Evolutionary conservation across 2,113 vertebrate species (phyloP).

Genomic region (Xiphophorus couchianus): DNA sequence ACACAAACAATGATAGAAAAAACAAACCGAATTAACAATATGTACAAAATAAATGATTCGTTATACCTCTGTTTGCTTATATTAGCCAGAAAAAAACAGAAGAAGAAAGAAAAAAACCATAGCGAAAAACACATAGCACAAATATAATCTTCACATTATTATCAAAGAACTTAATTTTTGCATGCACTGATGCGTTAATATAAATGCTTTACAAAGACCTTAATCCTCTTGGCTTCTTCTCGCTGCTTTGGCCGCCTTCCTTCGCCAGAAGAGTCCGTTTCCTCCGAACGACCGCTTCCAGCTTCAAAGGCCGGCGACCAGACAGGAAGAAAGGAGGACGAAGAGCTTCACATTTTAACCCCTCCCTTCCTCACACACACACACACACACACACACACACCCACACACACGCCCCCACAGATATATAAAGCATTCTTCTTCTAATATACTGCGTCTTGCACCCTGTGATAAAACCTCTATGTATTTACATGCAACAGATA

Average conservation of each 20-base stretch:
- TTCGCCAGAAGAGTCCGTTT: conserved; percentile 48
- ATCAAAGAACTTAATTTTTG: conserved; percentile 81
- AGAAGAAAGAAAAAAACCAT: conserved; percentile 70
- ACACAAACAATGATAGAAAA: conserved; percentile 64
- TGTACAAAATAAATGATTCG: conserved; percentile 77
- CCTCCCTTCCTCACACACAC: background rate
- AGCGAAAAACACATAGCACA: conserved; percentile 81
- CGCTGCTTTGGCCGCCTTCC: conserved; percentile 41
- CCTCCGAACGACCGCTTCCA: conserved; percentile 47
- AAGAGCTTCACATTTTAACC: conserved; percentile 63
- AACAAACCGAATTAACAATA: conserved; percentile 70
- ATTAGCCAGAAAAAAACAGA: conserved; percentile 68
- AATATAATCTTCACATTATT: conserved; percentile 81
- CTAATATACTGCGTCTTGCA: conserved; percentile 45
- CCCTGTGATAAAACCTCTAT: conserved; percentile 57
- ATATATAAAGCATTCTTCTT: conserved; percentile 34
- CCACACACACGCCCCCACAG: background rate
- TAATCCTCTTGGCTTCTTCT: conserved; percentile 47
- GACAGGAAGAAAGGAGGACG: conserved; percentile 45
- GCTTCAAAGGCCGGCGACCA: conserved; percentile 29
- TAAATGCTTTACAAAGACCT: conserved; percentile 82
- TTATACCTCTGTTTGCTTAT: conserved; percentile 73
- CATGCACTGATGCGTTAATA: conserved; percentile 82
- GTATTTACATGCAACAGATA: conserved; percentile 54
- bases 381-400: too few species aligned